Evolutionary conservation across 2,888 invertebrate genomes (phyloP), one percentile per base, ranked within the genome.

Genomic region (Netelia virgata): DNA sequence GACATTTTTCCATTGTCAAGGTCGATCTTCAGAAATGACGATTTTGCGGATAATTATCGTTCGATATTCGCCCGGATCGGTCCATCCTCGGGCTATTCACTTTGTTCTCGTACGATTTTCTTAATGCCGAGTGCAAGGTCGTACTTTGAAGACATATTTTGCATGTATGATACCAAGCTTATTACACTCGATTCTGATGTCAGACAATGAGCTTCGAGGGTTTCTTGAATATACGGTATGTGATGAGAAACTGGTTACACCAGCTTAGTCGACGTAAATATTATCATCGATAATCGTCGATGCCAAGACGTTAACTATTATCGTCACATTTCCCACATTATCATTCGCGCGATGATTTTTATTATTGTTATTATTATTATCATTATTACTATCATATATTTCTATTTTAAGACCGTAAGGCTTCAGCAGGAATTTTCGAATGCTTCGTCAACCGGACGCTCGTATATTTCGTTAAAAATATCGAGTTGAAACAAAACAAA

Each of bases 201-300:
- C 66, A 84, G 75, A 70, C 77, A 75, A 83, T 83, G 57, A 79
- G 78, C 69, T 72, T 81, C 55, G 69, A 16, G 36, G 47, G 23
- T 77, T 16, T 69, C 23, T 8, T 11, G 41, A 55, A 36, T 41
- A n/a, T 69, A 57, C 9, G 9, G 11, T 61, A 61, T 82, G 63
- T 61, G 70, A 78, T 20, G 64, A 5, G 64, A 43, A 70, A 74
- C 83, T 47, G 73, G 73, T 83, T 77, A 59, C 53, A 16, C 80
- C 16, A 43, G 76, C 76, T 76, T 41, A 36, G 20, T 74, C 16
- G 20, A 11, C 16, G 23, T 72, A 66, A 61, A 72, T 59, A 77
- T 70, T 73, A 59, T 68, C 57, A 36, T 36, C 36, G 36, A 36
- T 36, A 36, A 36, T 36, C 36, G 36, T 36, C 36, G 36, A 36